Evolutionary conservation across 2,113 vertebrate species (phyloP).

Genomic region (Channa argus): DNA sequence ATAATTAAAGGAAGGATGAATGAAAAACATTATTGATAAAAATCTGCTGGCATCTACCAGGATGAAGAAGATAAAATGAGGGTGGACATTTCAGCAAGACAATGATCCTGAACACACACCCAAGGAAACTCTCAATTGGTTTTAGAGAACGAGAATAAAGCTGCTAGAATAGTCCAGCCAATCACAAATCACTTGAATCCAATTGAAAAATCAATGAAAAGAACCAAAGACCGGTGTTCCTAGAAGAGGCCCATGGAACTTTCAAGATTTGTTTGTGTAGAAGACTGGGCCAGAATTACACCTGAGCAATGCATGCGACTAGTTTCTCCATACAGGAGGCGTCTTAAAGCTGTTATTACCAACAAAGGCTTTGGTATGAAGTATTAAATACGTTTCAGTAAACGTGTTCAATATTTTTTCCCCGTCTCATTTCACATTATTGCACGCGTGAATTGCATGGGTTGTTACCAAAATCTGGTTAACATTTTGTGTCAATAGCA

Average conservation of each 20-base stretch:
- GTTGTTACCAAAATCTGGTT: not conserved
- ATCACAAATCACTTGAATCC: slow-evolving; percentile 9
- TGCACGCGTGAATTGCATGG: too few relatives aligned
- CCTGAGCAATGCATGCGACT: slow-evolving; percentile 1
- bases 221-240: slow-evolving; percentile 10
- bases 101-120: too few relatives aligned
- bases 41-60: too few relatives aligned
- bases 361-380: not conserved
- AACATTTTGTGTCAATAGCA: not conserved
- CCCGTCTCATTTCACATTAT: too few relatives aligned
- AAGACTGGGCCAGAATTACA: slow-evolving; percentile 15
- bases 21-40: too few relatives aligned
- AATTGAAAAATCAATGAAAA: slow-evolving; percentile 5
- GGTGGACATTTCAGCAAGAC: too few relatives aligned
- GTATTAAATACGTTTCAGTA: not conserved
- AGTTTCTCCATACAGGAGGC: not conserved
- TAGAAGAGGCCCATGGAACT: not conserved
- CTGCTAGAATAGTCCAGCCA: slow-evolving; percentile 20
- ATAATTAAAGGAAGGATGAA: too few relatives aligned
- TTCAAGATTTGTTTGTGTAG: slow-evolving; percentile 12
- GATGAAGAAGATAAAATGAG: too few relatives aligned
- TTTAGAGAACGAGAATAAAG: slow-evolving; percentile 17
- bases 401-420: too few relatives aligned
- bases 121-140: not conserved
- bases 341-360: not conserved